Evolutionary conservation across 2,113 vertebrate genomes (phyloP).

Genomic region (Xenopus tropicalis): UCB_Xtro_10.0 CM004443.2:87515501-87516000

Average conservation of each 20-base stretch:
- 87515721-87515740: slow-evolving; percentile 74
- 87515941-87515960: slow-evolving; percentile 46
- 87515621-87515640: too few relatives aligned
- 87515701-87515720: neutral
- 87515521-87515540: too few relatives aligned
- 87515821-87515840: slow-evolving; percentile 36
- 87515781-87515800: slow-evolving; percentile 48
- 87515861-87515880: slow-evolving; percentile 72
- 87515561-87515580: too few relatives aligned
- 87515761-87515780: slow-evolving; percentile 54
- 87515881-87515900: slow-evolving; percentile 79
- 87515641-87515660: too few relatives aligned
- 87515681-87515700: too few relatives aligned
- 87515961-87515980: slow-evolving; percentile 56
- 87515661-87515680: too few relatives aligned
- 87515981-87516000: slow-evolving; percentile 47
- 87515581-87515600: too few relatives aligned
- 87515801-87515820: slow-evolving; percentile 48
- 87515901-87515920: slow-evolving; percentile 39
- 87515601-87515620: too few relatives aligned
- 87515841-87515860: slow-evolving; percentile 60
- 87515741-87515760: slow-evolving; percentile 47
- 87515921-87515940: slow-evolving; percentile 51
- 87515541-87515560: too few relatives aligned
- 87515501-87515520: too few relatives aligned